Conservation (phyloP, 2,113 vertebrate species). For the Salvelinus alpinus region DNA sequence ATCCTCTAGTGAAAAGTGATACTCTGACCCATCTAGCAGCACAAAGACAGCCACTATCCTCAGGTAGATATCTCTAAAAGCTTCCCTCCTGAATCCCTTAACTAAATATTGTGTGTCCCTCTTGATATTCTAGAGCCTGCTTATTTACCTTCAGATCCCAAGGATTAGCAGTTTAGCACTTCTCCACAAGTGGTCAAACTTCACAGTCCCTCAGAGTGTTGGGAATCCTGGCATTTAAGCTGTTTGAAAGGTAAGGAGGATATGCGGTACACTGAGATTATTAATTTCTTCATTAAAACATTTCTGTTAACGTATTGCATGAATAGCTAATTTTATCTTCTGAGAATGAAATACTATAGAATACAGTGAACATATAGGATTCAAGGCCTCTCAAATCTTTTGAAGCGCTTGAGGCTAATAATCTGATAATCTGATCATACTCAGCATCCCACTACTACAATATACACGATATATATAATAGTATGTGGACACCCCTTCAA, state of each 20-base stretch:
- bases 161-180: conserved; percentile 67
- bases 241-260: too few species aligned
- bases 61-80: conserved; percentile 76
- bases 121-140: conserved; percentile 73
- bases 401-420: neutral
- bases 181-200: conserved; percentile 13
- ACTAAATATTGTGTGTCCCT: conserved; percentile 81
- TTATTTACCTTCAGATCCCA: conserved; percentile 72
- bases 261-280: too few species aligned
- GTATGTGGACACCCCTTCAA: conserved; percentile 13
- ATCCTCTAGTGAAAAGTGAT: conserved; percentile 71
- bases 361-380: too few species aligned
- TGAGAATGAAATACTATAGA: too few species aligned
- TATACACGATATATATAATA: conserved; percentile 19
- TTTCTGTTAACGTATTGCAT: too few species aligned
- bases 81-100: conserved; percentile 80
- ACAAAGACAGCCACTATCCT: conserved; percentile 65
- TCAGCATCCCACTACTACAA: conserved; percentile 3
- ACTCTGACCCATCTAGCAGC: conserved; percentile 63
- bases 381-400: neutral
- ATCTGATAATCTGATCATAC: conserved; percentile 1
- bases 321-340: too few species aligned
- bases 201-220: too few species aligned
- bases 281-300: too few species aligned
- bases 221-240: too few species aligned